A percentile compares a stretch with the other conserved stretches of the same genome.
These are phyloP conservation scores for Drosophila yakuba DNA, from an alignment of 1,140 invertebrate species.

Conservation along the genomic window DNA sequence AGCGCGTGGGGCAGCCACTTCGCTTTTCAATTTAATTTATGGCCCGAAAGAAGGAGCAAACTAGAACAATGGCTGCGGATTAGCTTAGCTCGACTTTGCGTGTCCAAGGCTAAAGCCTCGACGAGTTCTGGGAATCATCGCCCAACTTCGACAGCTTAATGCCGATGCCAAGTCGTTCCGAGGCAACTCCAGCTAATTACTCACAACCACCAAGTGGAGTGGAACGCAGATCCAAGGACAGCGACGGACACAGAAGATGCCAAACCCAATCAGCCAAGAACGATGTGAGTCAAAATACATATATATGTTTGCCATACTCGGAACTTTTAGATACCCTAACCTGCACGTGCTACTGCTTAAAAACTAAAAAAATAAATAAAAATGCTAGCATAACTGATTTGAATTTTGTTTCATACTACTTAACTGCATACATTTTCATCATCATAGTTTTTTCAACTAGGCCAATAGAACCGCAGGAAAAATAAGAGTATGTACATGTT, in stretches of 20 bases:
- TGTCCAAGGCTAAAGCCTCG: constrained; percentile 51
- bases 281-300: constrained; percentile 2
- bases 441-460: too few species aligned
- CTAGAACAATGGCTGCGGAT: constrained; percentile 46
- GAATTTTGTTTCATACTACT: too few species aligned
- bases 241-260: constrained; percentile 53
- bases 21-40: constrained; percentile 31
- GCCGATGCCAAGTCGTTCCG: constrained; percentile 42
- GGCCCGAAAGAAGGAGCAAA: constrained; percentile 5
- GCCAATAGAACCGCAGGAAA: constrained; percentile 8
- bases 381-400: too few species aligned
- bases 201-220: constrained; percentile 35
- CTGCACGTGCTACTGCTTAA: too few species aligned
- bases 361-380: too few species aligned
- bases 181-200: constrained; percentile 64
- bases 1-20: constrained; percentile 5
- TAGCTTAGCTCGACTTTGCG: constrained; percentile 51
- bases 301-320: background rate
- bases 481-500: background rate
- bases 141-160: constrained; percentile 61
- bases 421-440: background rate
- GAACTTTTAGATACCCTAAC: constrained; percentile 15
- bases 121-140: constrained; percentile 26
- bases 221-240: constrained; percentile 19
- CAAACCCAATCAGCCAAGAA: constrained; percentile 57